Evolutionary conservation across 2,888 invertebrate genomes (phyloP).

Genomic region (Caenorhabditis becei): DNA sequence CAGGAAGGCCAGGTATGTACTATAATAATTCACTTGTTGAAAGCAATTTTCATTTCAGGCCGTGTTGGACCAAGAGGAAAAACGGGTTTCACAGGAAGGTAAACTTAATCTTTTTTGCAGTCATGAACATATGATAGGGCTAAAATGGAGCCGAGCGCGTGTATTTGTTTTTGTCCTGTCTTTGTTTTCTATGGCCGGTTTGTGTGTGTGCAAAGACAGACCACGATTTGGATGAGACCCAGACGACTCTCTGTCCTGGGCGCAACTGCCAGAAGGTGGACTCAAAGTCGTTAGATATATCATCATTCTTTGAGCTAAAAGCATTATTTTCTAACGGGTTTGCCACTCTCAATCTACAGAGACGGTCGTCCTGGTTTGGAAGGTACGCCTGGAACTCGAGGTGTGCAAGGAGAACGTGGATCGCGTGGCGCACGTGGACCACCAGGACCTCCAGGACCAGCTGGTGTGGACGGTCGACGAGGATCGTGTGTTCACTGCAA

Average conservation of each 20-base stretch:
- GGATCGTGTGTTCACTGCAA: conserved; percentile 60
- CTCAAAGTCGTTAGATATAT: no score
- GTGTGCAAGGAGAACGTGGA: conserved; percentile 71
- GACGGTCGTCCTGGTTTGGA: conserved; percentile 71
- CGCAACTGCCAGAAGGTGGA: neutral
- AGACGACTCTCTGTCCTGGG: neutral
- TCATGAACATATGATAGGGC: neutral
- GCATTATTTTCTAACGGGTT: no score
- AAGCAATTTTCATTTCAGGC: conserved; percentile 30
- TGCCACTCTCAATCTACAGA: conserved; percentile 28
- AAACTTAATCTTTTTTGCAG: conserved; percentile 8
- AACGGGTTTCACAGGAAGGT: conserved; percentile 67
- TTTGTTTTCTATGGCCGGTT: conserved; percentile 4
- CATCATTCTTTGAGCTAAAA: no score
- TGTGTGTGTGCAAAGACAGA: neutral
- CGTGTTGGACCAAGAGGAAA: conserved; percentile 66
- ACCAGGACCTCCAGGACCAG: conserved; percentile 71
- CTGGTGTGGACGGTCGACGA: conserved; percentile 62
- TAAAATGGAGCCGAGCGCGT: neutral
- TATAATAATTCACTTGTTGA: no score
- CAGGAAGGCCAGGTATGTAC: conserved; percentile 49
- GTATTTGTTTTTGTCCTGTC: neutral
- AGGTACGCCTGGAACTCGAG: conserved; percentile 65
- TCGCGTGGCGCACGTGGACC: conserved; percentile 67
- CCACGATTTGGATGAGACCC: neutral